Base-by-base conservation (phyloP, 1,140 invertebrate genomes). In the Drosophila yakuba region DNA sequence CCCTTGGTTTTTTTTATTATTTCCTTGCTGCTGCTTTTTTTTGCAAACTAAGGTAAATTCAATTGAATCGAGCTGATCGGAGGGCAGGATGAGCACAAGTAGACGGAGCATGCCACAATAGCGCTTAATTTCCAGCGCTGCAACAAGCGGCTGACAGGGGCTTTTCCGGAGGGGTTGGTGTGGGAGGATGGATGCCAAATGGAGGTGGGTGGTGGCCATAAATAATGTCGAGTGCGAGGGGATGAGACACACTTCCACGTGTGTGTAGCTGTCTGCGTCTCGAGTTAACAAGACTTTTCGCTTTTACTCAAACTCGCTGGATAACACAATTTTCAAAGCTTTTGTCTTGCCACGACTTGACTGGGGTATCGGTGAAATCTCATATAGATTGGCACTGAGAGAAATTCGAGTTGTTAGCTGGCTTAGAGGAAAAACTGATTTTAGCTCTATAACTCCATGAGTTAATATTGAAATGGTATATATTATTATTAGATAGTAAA, bases 41-140 rank as follows among this genome's bases (percentile, higher is more conserved):
- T 10, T 67, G 73, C 71, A 80, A 83, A 80, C 73, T 82, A 74
- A 88, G 84, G 84, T 88, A 88, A 88, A 88, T 88, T 88, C 84
- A 89, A 88, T 88, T 89, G 84, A 78, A 59, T 57, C 56, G 50
- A 73, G 55, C 44, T 50, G 64, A 50, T 72, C 51, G 36, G 12
- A 50, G 36, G 35, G 44, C 14, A 41, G 41, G n/a, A 43, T 35
- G 55, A 38, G 28, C 32, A 32, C 8, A 32, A 32, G 32, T 32
- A 10, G 35, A 39, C 15, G 44, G 52, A 82, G 62, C 59, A 66
- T 61, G 63, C 71, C 73, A 88, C 84, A 88, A 89, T 80, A 67
- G 61, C 60, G 84, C 84, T 88, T 88, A 88, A 84, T 88, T 89
- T 84, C 74, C 72, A 79, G 66, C 72, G 72, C 56, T 89, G 75